These are phyloP conservation scores for Ophioderma brevispina DNA, from an alignment of 35 echinoderm and acorn worm species.

Conservation along the genomic window DNA sequence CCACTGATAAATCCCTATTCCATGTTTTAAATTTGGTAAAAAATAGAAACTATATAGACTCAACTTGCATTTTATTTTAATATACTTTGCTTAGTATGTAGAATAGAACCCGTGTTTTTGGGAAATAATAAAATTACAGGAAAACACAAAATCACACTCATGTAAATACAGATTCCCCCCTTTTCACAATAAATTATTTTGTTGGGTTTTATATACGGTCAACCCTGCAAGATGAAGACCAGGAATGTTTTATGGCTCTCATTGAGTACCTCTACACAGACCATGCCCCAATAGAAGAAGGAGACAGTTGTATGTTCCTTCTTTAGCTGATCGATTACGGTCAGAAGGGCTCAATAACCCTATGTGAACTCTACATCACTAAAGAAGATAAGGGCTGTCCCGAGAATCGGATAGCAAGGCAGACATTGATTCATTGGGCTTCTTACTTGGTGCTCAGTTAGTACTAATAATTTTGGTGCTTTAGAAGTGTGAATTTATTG, in stretches of 20 bases:
- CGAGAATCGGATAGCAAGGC: constrained; percentile 64
- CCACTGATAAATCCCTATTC: too few relatives aligned
- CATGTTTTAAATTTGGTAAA: too few relatives aligned
- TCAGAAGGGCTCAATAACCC: constrained; percentile 59
- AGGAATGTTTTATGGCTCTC: constrained; percentile 63
- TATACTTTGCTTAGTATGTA: too few relatives aligned
- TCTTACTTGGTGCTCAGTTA: constrained; percentile 64
- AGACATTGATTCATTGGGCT: constrained; percentile 76
- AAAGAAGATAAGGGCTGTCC: constrained; percentile 55
- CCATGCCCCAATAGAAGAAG: constrained; percentile 76
- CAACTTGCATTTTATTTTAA: too few relatives aligned
- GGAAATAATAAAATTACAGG: too few relatives aligned
- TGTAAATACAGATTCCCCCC: too few relatives aligned
- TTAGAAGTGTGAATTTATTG: not conserved
- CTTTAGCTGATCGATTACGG: constrained; percentile 55
- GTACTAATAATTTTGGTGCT: not conserved
- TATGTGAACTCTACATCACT: constrained; percentile 89
- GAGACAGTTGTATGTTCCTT: constrained; percentile 60
- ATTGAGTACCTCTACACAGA: constrained; percentile 87
- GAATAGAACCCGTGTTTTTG: too few relatives aligned
- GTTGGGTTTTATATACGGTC: too few relatives aligned
- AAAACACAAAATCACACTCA: too few relatives aligned
- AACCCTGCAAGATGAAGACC: constrained; percentile 52
- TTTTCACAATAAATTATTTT: too few relatives aligned
- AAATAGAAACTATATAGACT: too few relatives aligned